Base-by-base conservation (phyloP, 2,888 invertebrate genomes). In the Tetragonisca angustula region DNA sequence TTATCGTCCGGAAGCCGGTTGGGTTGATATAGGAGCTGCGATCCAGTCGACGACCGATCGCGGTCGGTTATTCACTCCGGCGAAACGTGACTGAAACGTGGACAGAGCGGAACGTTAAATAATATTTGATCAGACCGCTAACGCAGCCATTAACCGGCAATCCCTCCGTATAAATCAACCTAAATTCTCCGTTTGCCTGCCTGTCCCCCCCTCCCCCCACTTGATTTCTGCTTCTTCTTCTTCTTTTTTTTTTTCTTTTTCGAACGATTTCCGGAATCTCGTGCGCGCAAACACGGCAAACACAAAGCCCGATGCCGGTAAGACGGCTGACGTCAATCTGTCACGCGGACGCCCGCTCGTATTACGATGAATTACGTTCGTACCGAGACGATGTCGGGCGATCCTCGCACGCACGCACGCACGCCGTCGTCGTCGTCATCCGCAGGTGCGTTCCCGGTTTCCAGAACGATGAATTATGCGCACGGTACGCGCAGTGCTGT, bases 321-420 rank as follows among this genome's bases (percentile, higher is more conserved):
- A 85, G 81, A 76, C 52, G 54, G 56, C 68, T 84, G 82, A 84
- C 84, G 87, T 88, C 86, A 82, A 76, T 76, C 68, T 73, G 84
- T 81, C 81, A 84, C 69, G 70, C n/a, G 83, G 59, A 21, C 67
- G 61, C 72, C 54, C 36, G 59, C 72, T 68, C 68, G 56, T 36
- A 52, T 77, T 64, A 70, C 76, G 79, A 81, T 79, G 77, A 87
- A 86, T 87, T 82, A 79, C 76, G 61, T n/a, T 61, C 24, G 62
- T n/a, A 19, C 32, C 61, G 68, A 87, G 74, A 80, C 76, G 54
- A 43, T 43, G 9, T 43, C 49, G 43, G 56, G 13, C 19, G 64
- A 19, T 64, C 52, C 52, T 77, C 75, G 36, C 77, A 21, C 49
- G 17, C 11, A 15, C 61, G 24, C 61, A 59, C 64, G 4, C 65